Conservation (phyloP, 2,113 vertebrate genomes). For the Syngnathus scovelli region DNA sequence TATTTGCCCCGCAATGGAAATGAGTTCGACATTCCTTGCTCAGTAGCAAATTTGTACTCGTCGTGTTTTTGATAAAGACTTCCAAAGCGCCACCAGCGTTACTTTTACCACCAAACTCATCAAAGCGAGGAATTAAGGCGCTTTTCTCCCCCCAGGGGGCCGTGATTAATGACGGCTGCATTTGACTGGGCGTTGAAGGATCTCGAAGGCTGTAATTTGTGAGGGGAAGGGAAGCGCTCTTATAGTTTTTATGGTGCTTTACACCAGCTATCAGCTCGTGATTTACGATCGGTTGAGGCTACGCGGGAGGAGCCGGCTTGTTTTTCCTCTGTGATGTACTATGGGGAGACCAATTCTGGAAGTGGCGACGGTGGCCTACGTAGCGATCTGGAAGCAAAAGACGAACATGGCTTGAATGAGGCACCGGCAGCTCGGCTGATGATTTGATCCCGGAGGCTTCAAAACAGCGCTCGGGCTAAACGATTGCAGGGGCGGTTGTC, state of each 20-base stretch:
- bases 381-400: slow-evolving; percentile 9
- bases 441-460: background rate
- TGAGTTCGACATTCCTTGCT: background rate
- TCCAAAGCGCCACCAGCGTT: slow-evolving; percentile 16
- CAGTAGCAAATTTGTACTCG: background rate
- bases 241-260: slow-evolving; percentile 30
- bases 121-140: slow-evolving; percentile 8
- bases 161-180: slow-evolving; percentile 28
- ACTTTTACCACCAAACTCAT: background rate
- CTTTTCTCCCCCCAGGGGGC: background rate
- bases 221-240: slow-evolving; percentile 12
- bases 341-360: slow-evolving; percentile 15
- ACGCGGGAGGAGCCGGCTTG: slow-evolving; percentile 8
- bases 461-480: background rate
- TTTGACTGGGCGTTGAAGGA: slow-evolving; percentile 23
- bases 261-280: slow-evolving; percentile 23
- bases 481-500: background rate
- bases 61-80: background rate
- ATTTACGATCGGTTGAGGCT: slow-evolving; percentile 33
- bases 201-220: slow-evolving; percentile 39
- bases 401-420: background rate
- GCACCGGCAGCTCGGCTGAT: background rate
- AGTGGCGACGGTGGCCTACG: background rate
- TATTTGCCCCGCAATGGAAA: background rate
- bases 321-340: slow-evolving; percentile 15